These are phyloP conservation scores for Hipparchia sbordonii DNA, from an alignment of 2,888 invertebrate species.

Conservation along the genomic window DNA sequence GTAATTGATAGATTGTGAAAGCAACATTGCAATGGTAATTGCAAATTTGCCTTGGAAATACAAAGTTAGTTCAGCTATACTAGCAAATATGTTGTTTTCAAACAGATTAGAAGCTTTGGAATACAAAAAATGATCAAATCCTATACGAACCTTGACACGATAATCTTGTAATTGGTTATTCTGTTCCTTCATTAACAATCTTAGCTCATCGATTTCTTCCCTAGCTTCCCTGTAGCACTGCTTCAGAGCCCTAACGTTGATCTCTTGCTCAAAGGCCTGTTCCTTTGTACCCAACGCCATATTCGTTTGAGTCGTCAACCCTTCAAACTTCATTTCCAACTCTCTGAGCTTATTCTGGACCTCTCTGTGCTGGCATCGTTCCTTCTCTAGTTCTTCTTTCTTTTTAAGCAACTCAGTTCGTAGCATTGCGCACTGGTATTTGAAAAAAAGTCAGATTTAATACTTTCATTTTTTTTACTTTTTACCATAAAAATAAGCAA, in stretches of 20 bases:
- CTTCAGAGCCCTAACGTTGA: constrained; percentile 67
- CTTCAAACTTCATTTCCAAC: constrained; percentile 65
- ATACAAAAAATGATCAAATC: background rate
- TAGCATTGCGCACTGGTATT: constrained; percentile 66
- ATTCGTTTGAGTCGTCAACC: constrained; percentile 66
- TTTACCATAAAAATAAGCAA: too few species aligned
- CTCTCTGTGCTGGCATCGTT: constrained; percentile 82
- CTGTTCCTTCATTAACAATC: constrained; percentile 85
- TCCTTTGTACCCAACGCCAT: constrained; percentile 82
- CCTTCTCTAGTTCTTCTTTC: constrained; percentile 83
- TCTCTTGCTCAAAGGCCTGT: constrained; percentile 83
- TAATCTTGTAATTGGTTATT: constrained; percentile 87
- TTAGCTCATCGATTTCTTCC: constrained; percentile 82
- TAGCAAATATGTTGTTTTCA: too few species aligned
- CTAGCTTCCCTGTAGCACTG: constrained; percentile 84
- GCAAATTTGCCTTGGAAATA: too few species aligned
- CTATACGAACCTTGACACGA: constrained; percentile 81
- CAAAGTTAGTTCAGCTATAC: too few species aligned
- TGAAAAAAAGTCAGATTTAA: background rate
- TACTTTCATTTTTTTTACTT: too few species aligned
- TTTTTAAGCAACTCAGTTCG: constrained; percentile 65
- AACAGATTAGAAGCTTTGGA: background rate
- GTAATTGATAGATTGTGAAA: too few species aligned
- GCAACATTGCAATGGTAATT: too few species aligned
- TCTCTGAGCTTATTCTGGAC: constrained; percentile 66